phyloP scores from a whole-genome alignment of 2,888 invertebrate genomes.

The Acrocyrtus sp. region DNA sequence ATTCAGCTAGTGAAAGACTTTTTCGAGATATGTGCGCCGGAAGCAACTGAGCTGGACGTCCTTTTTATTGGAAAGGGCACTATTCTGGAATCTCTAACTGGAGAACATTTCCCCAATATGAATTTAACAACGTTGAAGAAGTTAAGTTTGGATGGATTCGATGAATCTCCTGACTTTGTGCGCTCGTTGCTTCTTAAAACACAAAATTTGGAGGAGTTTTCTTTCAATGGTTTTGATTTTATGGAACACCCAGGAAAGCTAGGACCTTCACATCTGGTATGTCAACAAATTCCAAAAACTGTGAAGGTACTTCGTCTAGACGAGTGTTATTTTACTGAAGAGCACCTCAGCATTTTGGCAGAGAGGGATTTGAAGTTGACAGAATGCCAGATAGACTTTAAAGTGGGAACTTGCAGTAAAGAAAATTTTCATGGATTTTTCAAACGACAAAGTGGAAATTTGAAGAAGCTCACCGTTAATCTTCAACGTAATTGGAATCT shows the following conservation, averaged over 20 bases:
- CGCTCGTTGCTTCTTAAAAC: no score
- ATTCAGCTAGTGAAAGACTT: neutral
- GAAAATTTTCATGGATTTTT: no score
- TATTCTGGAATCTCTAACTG: neutral
- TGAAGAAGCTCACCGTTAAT: neutral
- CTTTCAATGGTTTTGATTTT: no score
- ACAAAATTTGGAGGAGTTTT: no score
- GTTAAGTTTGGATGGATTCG: no score
- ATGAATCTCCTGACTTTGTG: no score
- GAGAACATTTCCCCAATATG: neutral
- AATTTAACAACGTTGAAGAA: neutral
- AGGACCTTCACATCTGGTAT: no score
- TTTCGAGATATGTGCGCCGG: neutral
- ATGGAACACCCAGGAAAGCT: no score
- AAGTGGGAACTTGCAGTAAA: neutral
- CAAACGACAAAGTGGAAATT: neutral
- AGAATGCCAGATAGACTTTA: neutral
- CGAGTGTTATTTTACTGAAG: neutral
- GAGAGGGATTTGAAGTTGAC: neutral
- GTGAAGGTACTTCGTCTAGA: neutral
- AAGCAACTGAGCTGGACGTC: neutral
- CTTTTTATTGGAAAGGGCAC: no score
- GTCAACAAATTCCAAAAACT: neutral
- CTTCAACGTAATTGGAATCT: neutral
- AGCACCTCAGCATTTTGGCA: neutral